phyloP scores from a whole-genome alignment of 2,888 invertebrate species.

The Unio delphinus region DNA sequence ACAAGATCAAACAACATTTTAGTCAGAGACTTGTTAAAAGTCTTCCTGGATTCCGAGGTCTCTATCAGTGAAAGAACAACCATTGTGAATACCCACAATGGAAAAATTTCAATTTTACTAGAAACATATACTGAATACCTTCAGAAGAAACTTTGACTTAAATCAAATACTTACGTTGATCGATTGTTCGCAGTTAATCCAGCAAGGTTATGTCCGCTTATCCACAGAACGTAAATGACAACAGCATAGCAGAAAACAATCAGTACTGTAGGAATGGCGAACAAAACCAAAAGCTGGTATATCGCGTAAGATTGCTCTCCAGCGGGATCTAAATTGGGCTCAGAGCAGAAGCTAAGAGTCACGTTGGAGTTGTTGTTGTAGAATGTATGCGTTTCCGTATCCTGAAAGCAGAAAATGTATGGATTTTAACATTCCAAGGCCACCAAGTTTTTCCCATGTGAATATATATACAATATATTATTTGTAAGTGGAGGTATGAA shows the following conservation, averaged over 20 bases:
- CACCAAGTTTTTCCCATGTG: neutral
- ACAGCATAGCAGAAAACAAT: constrained; percentile 71
- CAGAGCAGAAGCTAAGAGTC: constrained; percentile 47
- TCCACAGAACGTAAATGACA: constrained; percentile 72
- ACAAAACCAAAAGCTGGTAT: constrained; percentile 71
- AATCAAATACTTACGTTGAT: neutral
- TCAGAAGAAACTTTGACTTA: too few relatives aligned
- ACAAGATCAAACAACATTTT: too few relatives aligned
- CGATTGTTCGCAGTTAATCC: constrained; percentile 15
- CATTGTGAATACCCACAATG: too few relatives aligned
- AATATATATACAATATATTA: too few relatives aligned
- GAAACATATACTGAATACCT: too few relatives aligned
- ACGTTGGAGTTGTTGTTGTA: constrained; percentile 57
- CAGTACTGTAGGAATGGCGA: constrained; percentile 68
- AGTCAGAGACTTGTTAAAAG: too few relatives aligned
- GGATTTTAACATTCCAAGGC: neutral
- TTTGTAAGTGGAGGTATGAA: neutral
- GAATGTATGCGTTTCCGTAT: constrained; percentile 45
- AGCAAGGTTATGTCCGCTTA: constrained; percentile 68
- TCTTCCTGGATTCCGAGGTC: too few relatives aligned
- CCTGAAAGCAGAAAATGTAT: constrained; percentile 33
- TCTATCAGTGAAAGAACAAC: too few relatives aligned
- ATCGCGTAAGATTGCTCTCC: constrained; percentile 56
- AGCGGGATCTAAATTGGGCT: constrained; percentile 35
- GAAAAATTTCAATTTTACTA: too few relatives aligned